A percentile compares a stretch with the other conserved stretches of the same genome.
These are phyloP conservation scores for Ditylenchus dipsaci DNA, from an alignment of 1,140 invertebrate genomes.

Conservation along the genomic window DNA sequence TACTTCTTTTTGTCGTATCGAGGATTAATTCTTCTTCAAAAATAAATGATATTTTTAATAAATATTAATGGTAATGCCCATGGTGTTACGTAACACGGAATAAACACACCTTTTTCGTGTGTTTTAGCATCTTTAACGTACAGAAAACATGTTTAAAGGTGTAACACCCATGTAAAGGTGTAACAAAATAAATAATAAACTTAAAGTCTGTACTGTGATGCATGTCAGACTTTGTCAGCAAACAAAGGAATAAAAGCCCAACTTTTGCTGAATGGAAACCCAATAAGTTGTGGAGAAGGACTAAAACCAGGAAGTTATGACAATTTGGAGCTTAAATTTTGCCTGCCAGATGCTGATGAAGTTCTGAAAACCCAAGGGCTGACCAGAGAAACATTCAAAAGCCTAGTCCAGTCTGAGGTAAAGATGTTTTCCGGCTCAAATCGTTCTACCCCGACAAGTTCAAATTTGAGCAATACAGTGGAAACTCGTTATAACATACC, in stretches of 20 bases:
- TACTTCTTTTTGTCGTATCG: constrained; percentile 46
- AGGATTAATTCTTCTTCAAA: constrained; percentile 45
- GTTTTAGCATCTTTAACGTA: too few relatives aligned
- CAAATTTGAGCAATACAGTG: too few relatives aligned
- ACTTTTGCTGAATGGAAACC: constrained; percentile 51
- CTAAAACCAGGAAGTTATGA: constrained; percentile 52
- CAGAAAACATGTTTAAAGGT: too few relatives aligned
- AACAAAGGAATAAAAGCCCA: constrained; percentile 49
- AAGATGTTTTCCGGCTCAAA: too few relatives aligned
- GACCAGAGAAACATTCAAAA: constrained; percentile 52
- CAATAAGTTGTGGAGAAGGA: constrained; percentile 53
- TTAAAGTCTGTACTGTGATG: constrained; percentile 56
- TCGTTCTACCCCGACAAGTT: too few relatives aligned
- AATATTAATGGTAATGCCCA: too few relatives aligned
- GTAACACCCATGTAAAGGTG: too few relatives aligned
- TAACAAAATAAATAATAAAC: constrained; percentile 1
- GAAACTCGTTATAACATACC: too few relatives aligned
- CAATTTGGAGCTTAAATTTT: constrained; percentile 55
- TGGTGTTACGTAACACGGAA: too few relatives aligned
- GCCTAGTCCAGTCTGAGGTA: constrained; percentile 52
- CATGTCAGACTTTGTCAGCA: constrained; percentile 49
- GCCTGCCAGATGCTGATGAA: constrained; percentile 54
- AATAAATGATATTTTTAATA: constrained; percentile 1
- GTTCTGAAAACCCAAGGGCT: constrained; percentile 52
- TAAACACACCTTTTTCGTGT: too few relatives aligned